phyloP scores from a whole-genome alignment of 2,113 vertebrate species.

The Paramisgurnus dabryanus region DNA sequence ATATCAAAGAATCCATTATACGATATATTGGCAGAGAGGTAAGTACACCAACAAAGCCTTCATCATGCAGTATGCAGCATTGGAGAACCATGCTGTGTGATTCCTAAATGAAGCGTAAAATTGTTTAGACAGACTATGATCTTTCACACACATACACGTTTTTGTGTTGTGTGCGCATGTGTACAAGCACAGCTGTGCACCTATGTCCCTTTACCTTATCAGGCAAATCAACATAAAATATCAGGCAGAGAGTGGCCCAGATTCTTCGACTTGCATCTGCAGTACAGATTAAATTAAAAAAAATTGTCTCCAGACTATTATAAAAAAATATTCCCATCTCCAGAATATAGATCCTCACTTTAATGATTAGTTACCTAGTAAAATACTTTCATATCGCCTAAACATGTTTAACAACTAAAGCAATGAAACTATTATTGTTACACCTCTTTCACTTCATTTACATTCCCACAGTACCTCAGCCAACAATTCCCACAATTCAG shows the following conservation, averaged over 20 bases:
- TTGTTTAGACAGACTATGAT: conserved; percentile 60
- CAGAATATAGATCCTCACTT: background rate
- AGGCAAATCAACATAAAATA: conserved; percentile 9
- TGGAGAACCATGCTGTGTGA: background rate
- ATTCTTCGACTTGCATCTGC: background rate
- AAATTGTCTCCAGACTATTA: background rate
- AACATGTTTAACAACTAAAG: background rate
- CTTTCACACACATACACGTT: conserved; percentile 7
- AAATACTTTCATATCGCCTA: background rate
- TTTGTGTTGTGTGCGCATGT: conserved; percentile 3
- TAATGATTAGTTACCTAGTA: background rate
- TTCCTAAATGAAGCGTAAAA: conserved; percentile 59
- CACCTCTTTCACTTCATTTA: conserved; percentile 36
- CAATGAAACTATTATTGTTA: background rate
- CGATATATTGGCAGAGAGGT: background rate
- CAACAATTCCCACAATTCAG: conserved; percentile 41
- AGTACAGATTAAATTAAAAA: background rate
- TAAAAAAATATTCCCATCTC: background rate
- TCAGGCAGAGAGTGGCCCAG: conserved; percentile 16
- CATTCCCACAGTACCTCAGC: conserved; percentile 41
- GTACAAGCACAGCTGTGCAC: background rate
- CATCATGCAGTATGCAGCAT: conserved; percentile 6
- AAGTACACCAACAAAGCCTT: conserved; percentile 3
- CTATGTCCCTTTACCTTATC: background rate
- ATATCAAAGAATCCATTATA: background rate